Conservation (phyloP, 2,888 invertebrate species). For the Monopis laevigella region DNA sequence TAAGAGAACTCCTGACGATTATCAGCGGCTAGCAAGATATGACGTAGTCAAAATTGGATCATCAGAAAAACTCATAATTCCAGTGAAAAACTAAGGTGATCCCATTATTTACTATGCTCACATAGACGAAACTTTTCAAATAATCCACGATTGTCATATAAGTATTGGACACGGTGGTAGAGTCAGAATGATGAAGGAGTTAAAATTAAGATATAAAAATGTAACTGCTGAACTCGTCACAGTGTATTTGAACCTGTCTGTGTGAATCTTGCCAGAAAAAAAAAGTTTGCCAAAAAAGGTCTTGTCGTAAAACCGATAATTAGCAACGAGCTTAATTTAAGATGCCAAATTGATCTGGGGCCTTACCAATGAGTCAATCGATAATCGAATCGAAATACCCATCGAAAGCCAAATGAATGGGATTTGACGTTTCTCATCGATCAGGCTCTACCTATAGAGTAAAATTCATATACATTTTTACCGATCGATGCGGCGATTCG, state of each 20-base stretch:
- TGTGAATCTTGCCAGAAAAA: slow-evolving; percentile 21
- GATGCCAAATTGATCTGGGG: too few relatives aligned
- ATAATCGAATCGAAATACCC: too few relatives aligned
- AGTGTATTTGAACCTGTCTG: not conserved
- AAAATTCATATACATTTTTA: too few relatives aligned
- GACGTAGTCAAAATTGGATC: slow-evolving; percentile 14
- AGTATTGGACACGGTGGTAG: not conserved
- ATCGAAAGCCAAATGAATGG: too few relatives aligned
- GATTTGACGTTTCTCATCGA: too few relatives aligned
- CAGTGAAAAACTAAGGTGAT: too few relatives aligned
- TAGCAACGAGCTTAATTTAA: not conserved
- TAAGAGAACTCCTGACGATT: slow-evolving; percentile 13
- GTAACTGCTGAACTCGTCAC: too few relatives aligned
- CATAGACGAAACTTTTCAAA: not conserved
- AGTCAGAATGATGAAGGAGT: not conserved
- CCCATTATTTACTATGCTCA: not conserved
- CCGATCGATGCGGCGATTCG: too few relatives aligned
- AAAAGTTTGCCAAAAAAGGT: slow-evolving; percentile 13
- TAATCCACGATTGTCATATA: not conserved
- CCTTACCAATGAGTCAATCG: too few relatives aligned
- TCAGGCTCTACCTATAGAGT: too few relatives aligned
- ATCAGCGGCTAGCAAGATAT: slow-evolving; percentile 14
- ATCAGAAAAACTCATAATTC: slow-evolving; percentile 12
- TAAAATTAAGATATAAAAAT: too few relatives aligned
- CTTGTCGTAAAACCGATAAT: not conserved